Percentiles rank a stretch among this genome's conserved stretches.
phyloP scores from a whole-genome alignment of 2,113 vertebrate genomes.

The Scophthalmus maximus region DNA sequence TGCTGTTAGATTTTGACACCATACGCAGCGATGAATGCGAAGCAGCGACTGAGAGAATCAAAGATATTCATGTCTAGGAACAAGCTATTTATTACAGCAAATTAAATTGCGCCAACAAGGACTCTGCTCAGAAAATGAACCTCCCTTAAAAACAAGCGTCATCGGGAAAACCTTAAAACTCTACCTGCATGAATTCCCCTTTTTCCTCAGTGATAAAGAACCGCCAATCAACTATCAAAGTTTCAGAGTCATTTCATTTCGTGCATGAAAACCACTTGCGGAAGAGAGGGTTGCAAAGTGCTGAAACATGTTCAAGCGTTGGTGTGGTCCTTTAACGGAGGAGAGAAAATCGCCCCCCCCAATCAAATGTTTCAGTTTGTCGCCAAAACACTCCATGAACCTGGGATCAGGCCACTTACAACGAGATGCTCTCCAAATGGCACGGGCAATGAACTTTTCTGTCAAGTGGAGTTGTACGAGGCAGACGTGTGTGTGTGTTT shows the following conservation, averaged over 20 bases:
- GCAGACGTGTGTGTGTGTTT: not conserved
- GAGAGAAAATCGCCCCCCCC: not conserved
- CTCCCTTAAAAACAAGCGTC: too few relatives aligned
- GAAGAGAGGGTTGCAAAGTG: not conserved
- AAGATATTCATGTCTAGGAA: too few relatives aligned
- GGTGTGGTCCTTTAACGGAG: not conserved
- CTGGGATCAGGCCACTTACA: constrained; percentile 1
- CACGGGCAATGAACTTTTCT: constrained; percentile 11
- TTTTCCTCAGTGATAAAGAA: too few relatives aligned
- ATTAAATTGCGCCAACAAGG: too few relatives aligned
- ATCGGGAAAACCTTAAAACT: too few relatives aligned
- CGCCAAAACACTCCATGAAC: not conserved
- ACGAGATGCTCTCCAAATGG: constrained; percentile 16
- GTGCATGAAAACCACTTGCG: not conserved
- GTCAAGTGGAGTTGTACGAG: constrained; percentile 23
- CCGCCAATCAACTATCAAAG: too few relatives aligned
- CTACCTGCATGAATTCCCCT: too few relatives aligned
- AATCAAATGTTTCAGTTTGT: not conserved
- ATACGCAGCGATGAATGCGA: too few relatives aligned
- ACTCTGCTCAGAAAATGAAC: too few relatives aligned
- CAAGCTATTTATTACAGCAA: too few relatives aligned
- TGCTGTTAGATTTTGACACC: too few relatives aligned
- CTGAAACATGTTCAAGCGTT: not conserved
- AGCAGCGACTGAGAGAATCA: too few relatives aligned
- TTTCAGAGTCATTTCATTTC: not conserved